phyloP scores from a whole-genome alignment of 1,140 invertebrate species.

The Adoxophyes honmai region DNA sequence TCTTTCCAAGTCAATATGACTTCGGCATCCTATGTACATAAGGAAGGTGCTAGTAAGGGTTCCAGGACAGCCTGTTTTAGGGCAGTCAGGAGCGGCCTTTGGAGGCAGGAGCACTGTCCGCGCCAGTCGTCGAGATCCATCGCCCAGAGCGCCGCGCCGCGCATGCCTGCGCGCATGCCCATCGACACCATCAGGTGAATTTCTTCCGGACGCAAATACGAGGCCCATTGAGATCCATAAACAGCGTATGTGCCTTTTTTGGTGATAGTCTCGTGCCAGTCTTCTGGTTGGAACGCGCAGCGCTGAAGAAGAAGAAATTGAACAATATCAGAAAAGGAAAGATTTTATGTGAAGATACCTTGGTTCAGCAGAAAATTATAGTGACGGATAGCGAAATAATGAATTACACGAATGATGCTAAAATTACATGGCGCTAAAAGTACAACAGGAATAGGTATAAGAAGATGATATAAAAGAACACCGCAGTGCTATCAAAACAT shows the following conservation, averaged over 20 bases:
- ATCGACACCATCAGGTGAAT: constrained; percentile 79
- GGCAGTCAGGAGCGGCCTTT: constrained; percentile 77
- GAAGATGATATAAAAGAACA: too few relatives aligned
- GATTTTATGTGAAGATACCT: too few relatives aligned
- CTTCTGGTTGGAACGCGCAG: constrained; percentile 77
- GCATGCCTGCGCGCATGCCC: constrained; percentile 79
- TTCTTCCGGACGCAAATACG: constrained; percentile 86
- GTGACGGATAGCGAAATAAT: too few relatives aligned
- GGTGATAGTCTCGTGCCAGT: constrained; percentile 82
- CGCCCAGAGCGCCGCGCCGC: constrained; percentile 90
- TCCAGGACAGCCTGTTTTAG: constrained; percentile 78
- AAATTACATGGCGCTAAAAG: too few relatives aligned
- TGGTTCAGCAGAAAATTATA: too few relatives aligned
- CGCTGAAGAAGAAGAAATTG: constrained; percentile 80
- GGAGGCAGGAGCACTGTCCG: constrained; percentile 81
- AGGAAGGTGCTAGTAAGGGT: constrained; percentile 53
- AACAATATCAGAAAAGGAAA: too few relatives aligned
- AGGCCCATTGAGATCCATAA: constrained; percentile 88
- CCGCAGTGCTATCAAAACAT: too few relatives aligned
- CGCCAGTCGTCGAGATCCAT: constrained; percentile 88
- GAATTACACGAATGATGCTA: too few relatives aligned
- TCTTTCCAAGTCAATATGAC: neutral
- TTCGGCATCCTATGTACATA: constrained; percentile 19
- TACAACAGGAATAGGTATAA: too few relatives aligned
- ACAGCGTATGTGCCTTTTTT: constrained; percentile 85